Evolutionary conservation across 2,888 invertebrate species (phyloP), one percentile per base, ranked within the genome.

Genomic region (Aphidius colemani): DNA sequence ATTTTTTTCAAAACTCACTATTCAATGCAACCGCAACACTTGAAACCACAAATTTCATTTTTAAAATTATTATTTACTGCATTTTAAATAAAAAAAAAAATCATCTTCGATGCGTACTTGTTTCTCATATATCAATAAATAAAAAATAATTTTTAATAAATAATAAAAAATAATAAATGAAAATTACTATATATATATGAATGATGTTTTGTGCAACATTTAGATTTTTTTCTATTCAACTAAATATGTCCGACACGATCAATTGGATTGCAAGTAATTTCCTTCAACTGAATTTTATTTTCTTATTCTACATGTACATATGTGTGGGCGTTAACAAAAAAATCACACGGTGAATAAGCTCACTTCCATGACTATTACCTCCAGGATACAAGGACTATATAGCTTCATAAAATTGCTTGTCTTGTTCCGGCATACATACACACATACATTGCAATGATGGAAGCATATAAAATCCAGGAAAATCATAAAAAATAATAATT

Each of bases 291-390:
- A 13, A 13, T 50, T 48, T 13, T 48, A 40, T 18, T 45, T 56
- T 53, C 53, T 49, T 30, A 45, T 56, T 53, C 48, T 49, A 30
- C 11, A 39, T 50, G 39, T 49, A 30, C 11, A 39, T 50, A 44
- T 58, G 61, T 58, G 65, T 61, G 61, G 61, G 65, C 65, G 65
- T 61, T 57, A 61, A 65, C 65, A 45, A 65, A 30, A n/a, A 18
- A 61, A 58, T 65, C 65, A 65, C 56, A 65, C 61, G 61, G 65
- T 65, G 57, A 65, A 65, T 65, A 61, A 65, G 56, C 51, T 61
- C 53, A 51, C 61, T 65, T 57, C 60, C 64, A 64, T 56, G 60
- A 49, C 60, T 51, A 65, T 65, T 65, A 61, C 65, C 58, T 65
- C 48, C 65, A 61, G 60, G 64, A 61, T 65, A 57, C 61, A 61